Conservation (phyloP, 2,888 invertebrate genomes). For the Marasmarcha lunaedactyla region DNA sequence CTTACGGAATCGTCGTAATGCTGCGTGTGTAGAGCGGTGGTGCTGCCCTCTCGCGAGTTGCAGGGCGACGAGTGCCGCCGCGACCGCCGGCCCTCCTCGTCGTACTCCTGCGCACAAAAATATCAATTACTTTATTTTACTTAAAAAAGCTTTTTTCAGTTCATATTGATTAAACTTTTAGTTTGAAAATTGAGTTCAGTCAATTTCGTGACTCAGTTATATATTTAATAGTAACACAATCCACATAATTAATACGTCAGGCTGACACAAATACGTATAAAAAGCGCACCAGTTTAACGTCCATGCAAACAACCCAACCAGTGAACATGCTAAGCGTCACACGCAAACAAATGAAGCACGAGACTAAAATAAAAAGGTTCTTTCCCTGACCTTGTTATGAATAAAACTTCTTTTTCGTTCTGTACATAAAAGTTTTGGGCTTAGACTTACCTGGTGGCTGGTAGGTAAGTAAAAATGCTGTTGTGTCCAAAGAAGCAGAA, state of each 20-base stretch:
- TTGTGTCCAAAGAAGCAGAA: too few species aligned
- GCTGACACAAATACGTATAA: background rate
- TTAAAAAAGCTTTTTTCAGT: too few species aligned
- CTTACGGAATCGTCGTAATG: slow-evolving; percentile 75
- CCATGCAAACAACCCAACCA: slow-evolving; percentile 2
- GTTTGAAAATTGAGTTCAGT: background rate
- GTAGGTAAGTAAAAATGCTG: too few species aligned
- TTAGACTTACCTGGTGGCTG: too few species aligned
- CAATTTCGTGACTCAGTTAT: background rate
- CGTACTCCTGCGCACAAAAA: slow-evolving; percentile 72
- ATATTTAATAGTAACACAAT: too few species aligned
- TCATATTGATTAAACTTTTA: too few species aligned
- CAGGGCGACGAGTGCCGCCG: slow-evolving; percentile 79
- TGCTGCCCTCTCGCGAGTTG: slow-evolving; percentile 76
- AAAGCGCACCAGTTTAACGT: background rate
- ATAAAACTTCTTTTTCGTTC: too few species aligned
- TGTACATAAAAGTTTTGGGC: too few species aligned
- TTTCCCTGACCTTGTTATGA: slow-evolving; percentile 1
- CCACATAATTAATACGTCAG: too few species aligned
- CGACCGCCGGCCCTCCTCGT: slow-evolving; percentile 70
- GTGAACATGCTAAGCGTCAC: slow-evolving; percentile 30
- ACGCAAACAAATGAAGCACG: slow-evolving; percentile 18
- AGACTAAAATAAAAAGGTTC: background rate
- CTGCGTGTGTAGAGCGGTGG: slow-evolving; percentile 70
- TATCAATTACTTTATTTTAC: background rate